Evolutionary conservation across 2,797 vertebrate genomes (phyloP).

Genomic region (Thamnophis elegans): DNA sequence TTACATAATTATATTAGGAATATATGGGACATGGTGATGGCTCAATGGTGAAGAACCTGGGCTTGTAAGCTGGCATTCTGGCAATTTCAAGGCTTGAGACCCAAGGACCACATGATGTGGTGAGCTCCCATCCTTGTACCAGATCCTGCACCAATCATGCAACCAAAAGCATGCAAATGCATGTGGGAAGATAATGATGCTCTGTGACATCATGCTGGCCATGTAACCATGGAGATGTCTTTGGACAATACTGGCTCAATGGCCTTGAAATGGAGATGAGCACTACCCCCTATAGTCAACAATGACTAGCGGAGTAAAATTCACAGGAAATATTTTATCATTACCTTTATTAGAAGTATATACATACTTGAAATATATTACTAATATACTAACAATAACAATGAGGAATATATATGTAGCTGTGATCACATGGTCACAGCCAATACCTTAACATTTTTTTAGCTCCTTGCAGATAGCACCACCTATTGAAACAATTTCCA

Average conservation of each 20-base stretch:
- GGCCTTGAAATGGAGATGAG: neutral
- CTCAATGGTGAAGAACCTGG: neutral
- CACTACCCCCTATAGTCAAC: neutral
- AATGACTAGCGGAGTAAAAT: neutral
- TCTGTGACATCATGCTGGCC: neutral
- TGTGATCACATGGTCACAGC: neutral
- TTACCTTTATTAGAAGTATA: neutral
- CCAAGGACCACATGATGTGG: neutral
- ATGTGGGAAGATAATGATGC: neutral
- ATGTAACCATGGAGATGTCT: neutral
- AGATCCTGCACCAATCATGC: neutral
- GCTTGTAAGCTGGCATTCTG: neutral
- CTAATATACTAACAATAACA: neutral
- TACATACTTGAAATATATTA: neutral
- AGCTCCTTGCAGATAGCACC: neutral
- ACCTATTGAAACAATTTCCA: neutral
- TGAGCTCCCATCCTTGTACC: neutral
- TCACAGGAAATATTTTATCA: neutral
- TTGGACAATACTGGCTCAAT: neutral
- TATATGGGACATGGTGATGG: neutral
- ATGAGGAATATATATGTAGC: neutral
- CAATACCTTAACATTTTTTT: neutral
- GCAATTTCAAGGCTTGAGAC: neutral
- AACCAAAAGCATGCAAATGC: neutral
- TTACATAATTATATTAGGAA: neutral